A percentile compares a stretch with the other conserved stretches of the same genome.
Evolutionary conservation across 2,797 vertebrate genomes (phyloP).

Genomic region (Vultur gryphus): DNA sequence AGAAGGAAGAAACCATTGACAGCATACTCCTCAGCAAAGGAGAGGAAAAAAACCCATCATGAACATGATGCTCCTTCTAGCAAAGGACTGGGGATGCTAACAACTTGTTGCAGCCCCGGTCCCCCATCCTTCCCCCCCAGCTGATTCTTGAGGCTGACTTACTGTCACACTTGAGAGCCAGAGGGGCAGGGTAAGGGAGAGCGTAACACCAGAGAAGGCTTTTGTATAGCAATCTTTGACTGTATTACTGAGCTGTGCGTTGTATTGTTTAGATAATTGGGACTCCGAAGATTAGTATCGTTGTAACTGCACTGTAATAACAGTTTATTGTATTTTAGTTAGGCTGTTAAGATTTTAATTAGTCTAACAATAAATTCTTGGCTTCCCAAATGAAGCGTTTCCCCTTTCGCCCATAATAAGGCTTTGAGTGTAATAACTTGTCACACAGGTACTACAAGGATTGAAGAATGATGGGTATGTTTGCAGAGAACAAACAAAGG

Average conservation of each 20-base stretch:
- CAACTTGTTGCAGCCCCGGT: neutral
- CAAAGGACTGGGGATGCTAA: neutral
- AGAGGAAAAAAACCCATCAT: neutral
- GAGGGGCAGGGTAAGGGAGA: neutral
- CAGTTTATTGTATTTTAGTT: neutral
- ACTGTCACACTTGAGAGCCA: neutral
- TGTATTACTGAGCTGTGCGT: neutral
- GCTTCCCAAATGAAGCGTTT: neutral
- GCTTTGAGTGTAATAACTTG: neutral
- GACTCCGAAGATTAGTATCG: neutral
- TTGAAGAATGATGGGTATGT: neutral
- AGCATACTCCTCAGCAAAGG: neutral
- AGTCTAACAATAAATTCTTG: neutral
- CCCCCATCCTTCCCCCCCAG: neutral
- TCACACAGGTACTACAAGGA: neutral
- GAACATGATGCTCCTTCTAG: neutral
- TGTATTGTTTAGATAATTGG: neutral
- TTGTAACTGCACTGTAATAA: neutral
- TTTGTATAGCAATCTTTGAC: neutral
- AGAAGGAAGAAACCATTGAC: neutral
- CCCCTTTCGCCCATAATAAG: neutral
- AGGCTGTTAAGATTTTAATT: conserved; percentile 26
- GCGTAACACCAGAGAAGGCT: neutral
- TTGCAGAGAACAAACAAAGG: neutral
- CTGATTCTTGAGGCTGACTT: neutral